A percentile compares a stretch with the other conserved stretches of the same genome.
Evolutionary conservation across 2,797 vertebrate genomes (phyloP).

Genomic region (Tapera naevia): DNA sequence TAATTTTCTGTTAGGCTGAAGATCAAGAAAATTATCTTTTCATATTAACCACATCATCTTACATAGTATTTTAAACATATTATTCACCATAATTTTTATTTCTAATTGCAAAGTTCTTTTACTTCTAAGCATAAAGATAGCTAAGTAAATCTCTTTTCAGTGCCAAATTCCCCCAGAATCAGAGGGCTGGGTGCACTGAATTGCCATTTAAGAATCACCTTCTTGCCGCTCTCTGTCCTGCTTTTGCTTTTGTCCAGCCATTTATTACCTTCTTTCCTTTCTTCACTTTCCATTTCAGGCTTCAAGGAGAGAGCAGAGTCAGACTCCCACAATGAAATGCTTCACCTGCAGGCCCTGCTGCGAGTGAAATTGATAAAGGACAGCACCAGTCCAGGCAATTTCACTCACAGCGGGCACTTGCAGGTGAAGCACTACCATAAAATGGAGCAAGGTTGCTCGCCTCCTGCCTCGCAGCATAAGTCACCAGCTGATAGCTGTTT

Average conservation of each 20-base stretch:
- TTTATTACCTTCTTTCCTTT: background rate
- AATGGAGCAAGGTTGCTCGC: background rate
- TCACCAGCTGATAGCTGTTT: background rate
- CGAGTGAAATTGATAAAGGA: constrained; percentile 23
- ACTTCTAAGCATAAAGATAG: background rate
- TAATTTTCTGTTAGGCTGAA: background rate
- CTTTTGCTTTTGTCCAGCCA: background rate
- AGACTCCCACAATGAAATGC: background rate
- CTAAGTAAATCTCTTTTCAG: background rate
- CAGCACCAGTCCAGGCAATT: constrained; percentile 30
- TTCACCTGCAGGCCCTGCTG: constrained; percentile 19
- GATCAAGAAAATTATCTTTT: background rate
- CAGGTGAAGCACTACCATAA: constrained; percentile 3
- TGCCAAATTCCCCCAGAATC: background rate
- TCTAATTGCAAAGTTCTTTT: background rate
- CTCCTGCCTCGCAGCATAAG: background rate
- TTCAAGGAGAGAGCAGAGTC: constrained; percentile 8
- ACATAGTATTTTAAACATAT: background rate
- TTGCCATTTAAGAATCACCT: background rate
- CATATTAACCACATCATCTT: background rate
- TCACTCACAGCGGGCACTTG: constrained; percentile 29
- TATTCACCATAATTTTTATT: background rate
- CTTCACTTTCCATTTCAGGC: background rate
- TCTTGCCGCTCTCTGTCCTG: background rate
- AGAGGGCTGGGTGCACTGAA: background rate